These are phyloP conservation scores for Halesus radiatus DNA, from an alignment of 1,140 invertebrate species.

Conservation along the genomic window DNA sequence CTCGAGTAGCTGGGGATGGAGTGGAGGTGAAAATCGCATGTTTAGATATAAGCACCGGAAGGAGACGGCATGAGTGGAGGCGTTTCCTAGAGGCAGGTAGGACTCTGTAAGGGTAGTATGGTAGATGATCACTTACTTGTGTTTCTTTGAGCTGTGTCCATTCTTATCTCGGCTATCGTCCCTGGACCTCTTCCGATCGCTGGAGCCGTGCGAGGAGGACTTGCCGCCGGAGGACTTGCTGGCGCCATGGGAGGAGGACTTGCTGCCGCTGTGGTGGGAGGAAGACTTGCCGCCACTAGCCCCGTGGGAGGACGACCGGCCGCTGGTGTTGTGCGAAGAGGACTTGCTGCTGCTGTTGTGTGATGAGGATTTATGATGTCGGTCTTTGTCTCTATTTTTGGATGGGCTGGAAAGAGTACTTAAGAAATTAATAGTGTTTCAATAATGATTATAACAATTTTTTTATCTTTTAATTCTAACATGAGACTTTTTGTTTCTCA, in stretches of 20 bases:
- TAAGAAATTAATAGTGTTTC: too few relatives aligned
- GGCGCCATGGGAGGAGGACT: slow-evolving; percentile 3
- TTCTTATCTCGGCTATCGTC: slow-evolving; percentile 80
- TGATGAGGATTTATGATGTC: slow-evolving; percentile 67
- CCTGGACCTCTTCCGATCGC: slow-evolving; percentile 75
- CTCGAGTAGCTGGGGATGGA: not conserved
- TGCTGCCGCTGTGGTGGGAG: slow-evolving; percentile 59
- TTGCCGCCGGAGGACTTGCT: slow-evolving; percentile 55
- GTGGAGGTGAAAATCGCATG: too few relatives aligned
- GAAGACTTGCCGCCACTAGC: slow-evolving; percentile 59
- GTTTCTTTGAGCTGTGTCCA: slow-evolving; percentile 77
- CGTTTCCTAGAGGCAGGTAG: too few relatives aligned
- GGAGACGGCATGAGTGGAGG: too few relatives aligned
- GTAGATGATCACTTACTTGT: slow-evolving; percentile 68
- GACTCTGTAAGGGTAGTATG: too few relatives aligned
- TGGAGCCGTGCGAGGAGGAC: slow-evolving; percentile 58
- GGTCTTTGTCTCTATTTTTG: slow-evolving; percentile 68
- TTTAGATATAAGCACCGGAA: too few relatives aligned
- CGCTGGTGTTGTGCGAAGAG: slow-evolving; percentile 65
- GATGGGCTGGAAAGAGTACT: slow-evolving; percentile 61
- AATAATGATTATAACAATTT: too few relatives aligned
- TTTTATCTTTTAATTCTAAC: too few relatives aligned
- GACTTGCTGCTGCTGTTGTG: slow-evolving; percentile 63
- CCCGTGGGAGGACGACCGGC: slow-evolving; percentile 65
- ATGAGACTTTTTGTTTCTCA: too few relatives aligned